Base-by-base conservation (phyloP, 2,888 invertebrate genomes). In the Aphrophora alni region DNA sequence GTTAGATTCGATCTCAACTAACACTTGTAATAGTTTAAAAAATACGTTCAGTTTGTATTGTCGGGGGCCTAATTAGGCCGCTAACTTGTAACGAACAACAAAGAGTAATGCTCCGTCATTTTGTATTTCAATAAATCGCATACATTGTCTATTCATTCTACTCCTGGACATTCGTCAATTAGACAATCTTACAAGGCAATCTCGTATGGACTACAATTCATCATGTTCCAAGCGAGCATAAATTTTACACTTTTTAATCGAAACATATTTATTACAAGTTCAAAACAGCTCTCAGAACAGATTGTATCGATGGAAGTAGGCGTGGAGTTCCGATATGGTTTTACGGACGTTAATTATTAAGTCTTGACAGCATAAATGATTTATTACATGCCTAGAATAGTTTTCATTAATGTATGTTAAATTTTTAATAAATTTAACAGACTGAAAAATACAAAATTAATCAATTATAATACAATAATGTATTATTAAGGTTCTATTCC, bases 201-300 rank as follows among this genome's bases (percentile, higher is more conserved):
- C 59, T 59, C 21, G 59, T 59, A 59, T 3, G n/a, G 59, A 21
- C 21, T 21, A 59, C 59, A 21, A 59, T 59, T 59, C 59, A 59
- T 59, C 59, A 21, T 59, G 59, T 21, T n/a, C 21, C 7, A 4
- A 59, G 59, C 59, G 59, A 21, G 59, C 59, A 59, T 59, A 59
- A 59, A 59, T 59, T 59, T 59, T 59, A 59, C 59, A 59, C 59
- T 59, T 59, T 59, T 59, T 59, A 59, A 59, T 59, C 59, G 59
- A 59, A 59, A n/a, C 59, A 14, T 5, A 59, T 59, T 59, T 59
- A 59, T 59, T 59, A 59, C 33, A 21, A 59, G 44, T 44, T 44
- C 44, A 44, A 17, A 44, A 44, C 14, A 14, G 14, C 44, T 44
- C 44, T 44, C 44, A 17, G 44, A 44, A 21, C 59, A 59, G 59